phyloP scores from a whole-genome alignment of 2,888 invertebrate species.

The Sarcophaga caerulescens region DNA sequence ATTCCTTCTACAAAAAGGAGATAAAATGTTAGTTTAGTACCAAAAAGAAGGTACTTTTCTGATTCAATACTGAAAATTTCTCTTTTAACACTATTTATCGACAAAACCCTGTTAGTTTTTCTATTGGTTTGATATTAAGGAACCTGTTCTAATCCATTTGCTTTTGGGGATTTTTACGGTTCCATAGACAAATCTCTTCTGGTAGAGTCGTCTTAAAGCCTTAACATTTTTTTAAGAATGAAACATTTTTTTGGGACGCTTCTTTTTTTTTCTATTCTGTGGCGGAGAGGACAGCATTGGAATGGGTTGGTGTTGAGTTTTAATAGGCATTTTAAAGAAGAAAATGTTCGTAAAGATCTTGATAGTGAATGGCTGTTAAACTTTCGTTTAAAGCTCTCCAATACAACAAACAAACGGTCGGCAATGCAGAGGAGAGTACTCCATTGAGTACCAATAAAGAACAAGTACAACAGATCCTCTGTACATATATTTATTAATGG shows the following conservation, averaged over 20 bases:
- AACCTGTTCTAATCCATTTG: constrained; percentile 64
- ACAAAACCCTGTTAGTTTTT: not conserved
- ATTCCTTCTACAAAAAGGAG: too few relatives aligned
- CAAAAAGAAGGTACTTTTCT: too few relatives aligned
- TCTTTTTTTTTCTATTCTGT: constrained; percentile 13
- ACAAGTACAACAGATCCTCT: constrained; percentile 14
- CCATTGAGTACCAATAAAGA: too few relatives aligned
- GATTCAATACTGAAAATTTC: too few relatives aligned
- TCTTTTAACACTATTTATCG: too few relatives aligned
- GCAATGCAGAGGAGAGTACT: too few relatives aligned
- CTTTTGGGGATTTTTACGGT: constrained; percentile 28
- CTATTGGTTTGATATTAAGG: constrained; percentile 26
- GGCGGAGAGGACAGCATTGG: not conserved
- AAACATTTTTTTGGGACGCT: constrained; percentile 43
- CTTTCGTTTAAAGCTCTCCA: constrained; percentile 65
- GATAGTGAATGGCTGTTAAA: constrained; percentile 67
- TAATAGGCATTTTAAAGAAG: constrained; percentile 42
- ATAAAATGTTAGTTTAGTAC: too few relatives aligned
- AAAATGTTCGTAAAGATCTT: constrained; percentile 56
- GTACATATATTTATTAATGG: constrained; percentile 60
- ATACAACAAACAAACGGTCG: constrained; percentile 15
- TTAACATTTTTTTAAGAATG: constrained; percentile 51
- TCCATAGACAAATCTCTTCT: too few relatives aligned
- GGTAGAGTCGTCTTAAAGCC: too few relatives aligned
- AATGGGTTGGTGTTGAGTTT: constrained; percentile 36